phyloP scores from a whole-genome alignment of 2,113 vertebrate species.

The Panthera leo region DNA sequence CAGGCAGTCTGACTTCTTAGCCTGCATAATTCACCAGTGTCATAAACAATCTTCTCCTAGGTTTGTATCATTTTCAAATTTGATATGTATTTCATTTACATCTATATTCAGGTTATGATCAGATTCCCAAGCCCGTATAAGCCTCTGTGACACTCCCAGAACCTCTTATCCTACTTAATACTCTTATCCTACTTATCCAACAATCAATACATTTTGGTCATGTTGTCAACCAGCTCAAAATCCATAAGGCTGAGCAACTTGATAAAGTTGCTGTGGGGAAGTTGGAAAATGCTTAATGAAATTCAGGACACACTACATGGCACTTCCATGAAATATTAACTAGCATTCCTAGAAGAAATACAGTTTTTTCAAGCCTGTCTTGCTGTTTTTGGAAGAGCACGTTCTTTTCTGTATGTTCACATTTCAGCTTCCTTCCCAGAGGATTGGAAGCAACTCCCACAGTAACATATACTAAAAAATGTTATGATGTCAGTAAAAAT shows the following conservation, averaged over 20 bases:
- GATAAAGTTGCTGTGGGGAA: not conserved
- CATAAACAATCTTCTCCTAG: not conserved
- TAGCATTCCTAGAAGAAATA: not conserved
- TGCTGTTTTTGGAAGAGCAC: not conserved
- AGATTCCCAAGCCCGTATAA: not conserved
- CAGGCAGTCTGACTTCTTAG: not conserved
- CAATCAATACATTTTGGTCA: not conserved
- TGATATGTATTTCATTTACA: not conserved
- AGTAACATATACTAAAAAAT: not conserved
- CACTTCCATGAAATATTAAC: not conserved
- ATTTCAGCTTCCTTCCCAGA: not conserved
- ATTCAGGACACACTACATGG: not conserved
- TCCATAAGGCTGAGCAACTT: not conserved
- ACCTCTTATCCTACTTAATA: not conserved
- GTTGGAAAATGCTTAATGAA: not conserved
- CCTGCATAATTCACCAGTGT: not conserved
- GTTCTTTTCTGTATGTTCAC: not conserved
- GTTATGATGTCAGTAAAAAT: not conserved
- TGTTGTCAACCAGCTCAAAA: not conserved
- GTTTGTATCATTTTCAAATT: not conserved
- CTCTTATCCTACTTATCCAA: not conserved
- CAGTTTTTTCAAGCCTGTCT: not conserved
- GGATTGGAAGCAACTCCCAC: not conserved
- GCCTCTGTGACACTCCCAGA: not conserved
- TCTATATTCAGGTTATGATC: not conserved